Conservation (phyloP, 2,797 vertebrate species). For the Scolopax rusticola region DNA sequence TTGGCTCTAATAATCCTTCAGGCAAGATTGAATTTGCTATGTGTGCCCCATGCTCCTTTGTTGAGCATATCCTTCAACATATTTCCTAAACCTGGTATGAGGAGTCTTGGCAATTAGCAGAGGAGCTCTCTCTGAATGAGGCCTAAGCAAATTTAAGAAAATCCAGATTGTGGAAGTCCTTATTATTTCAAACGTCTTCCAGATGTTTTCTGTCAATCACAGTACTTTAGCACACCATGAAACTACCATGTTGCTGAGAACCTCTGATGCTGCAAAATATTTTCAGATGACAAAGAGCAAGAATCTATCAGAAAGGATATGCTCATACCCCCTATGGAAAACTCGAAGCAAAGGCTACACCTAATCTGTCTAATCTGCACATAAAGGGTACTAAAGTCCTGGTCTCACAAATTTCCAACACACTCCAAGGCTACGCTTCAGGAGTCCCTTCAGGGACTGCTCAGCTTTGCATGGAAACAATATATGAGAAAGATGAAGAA, state of each 20-base stretch:
- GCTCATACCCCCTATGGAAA: background rate
- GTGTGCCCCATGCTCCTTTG: background rate
- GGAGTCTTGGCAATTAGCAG: background rate
- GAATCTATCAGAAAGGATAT: background rate
- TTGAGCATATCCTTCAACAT: background rate
- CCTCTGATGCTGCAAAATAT: background rate
- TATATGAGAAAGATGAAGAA: background rate
- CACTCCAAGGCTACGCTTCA: background rate
- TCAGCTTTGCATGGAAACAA: background rate
- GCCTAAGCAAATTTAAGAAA: background rate
- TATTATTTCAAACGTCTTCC: background rate
- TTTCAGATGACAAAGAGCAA: background rate
- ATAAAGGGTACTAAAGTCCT: background rate
- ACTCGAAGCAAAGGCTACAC: background rate
- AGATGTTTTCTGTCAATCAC: background rate
- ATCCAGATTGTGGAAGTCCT: background rate
- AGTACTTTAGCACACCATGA: background rate
- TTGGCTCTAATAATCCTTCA: background rate
- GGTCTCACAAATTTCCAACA: background rate
- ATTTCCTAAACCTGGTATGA: background rate
- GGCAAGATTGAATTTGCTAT: background rate
- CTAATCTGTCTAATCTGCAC: background rate
- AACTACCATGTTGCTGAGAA: background rate
- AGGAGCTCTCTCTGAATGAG: background rate
- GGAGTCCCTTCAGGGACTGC: background rate